Evolutionary conservation across 2,888 invertebrate genomes (phyloP).

Genomic region (Volucella zonaria): DNA sequence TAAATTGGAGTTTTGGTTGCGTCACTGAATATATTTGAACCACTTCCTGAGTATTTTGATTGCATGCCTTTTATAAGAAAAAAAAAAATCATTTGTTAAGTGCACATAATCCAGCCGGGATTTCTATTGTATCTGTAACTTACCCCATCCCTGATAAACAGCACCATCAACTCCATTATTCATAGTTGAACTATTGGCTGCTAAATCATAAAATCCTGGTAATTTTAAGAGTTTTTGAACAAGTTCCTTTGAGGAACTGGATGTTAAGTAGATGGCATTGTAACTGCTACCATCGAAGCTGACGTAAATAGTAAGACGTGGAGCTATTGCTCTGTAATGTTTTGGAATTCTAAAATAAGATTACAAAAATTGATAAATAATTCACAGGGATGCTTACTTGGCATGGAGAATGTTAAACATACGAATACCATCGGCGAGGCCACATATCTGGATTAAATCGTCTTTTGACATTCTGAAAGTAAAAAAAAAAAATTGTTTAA

Average conservation of each 20-base stretch:
- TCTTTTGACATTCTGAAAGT: conserved; percentile 89
- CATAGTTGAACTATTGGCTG: conserved; percentile 78
- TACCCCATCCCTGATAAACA: conserved; percentile 75
- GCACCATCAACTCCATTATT: conserved; percentile 75
- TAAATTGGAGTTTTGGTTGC: conserved; percentile 85
- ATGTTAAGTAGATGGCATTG: conserved; percentile 91
- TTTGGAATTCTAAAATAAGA: conserved; percentile 67
- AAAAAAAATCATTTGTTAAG: background rate
- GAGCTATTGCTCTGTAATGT: conserved; percentile 85
- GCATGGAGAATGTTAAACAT: conserved; percentile 94
- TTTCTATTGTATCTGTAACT: conserved; percentile 75
- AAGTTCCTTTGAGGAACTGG: conserved; percentile 87
- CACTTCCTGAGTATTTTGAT: conserved; percentile 82
- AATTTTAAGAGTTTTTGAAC: conserved; percentile 86
- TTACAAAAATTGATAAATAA: conserved; percentile 48
- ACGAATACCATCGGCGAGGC: conserved; percentile 95
- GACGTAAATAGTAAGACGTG: conserved; percentile 92
- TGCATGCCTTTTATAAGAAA: conserved; percentile 77
- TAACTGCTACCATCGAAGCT: conserved; percentile 88
- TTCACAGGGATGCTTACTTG: conserved; percentile 85
- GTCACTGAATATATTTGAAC: conserved; percentile 83
- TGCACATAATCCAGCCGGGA: conserved; percentile 2
- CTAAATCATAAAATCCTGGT: conserved; percentile 83
- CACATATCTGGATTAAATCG: conserved; percentile 96
- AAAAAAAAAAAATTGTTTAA: conserved; percentile 19